phyloP scores from a whole-genome alignment of 2,888 invertebrate species.

The Aphodius sticticus region DNA sequence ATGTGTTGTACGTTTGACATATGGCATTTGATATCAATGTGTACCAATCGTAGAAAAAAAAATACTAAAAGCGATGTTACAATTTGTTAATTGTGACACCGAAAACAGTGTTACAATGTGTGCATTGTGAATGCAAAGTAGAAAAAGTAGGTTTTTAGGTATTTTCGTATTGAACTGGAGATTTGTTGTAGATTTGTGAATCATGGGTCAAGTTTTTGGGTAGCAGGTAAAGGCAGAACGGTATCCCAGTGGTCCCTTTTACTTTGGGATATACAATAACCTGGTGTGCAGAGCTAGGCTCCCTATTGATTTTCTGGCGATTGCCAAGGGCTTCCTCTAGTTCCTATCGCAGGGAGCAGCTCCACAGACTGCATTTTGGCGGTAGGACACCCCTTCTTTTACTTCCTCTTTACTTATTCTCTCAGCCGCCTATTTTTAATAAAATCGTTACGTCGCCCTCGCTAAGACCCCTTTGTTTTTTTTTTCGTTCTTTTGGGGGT shows the following conservation, averaged over 20 bases:
- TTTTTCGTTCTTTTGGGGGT: background rate
- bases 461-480: constrained; percentile 4
- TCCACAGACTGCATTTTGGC: background rate
- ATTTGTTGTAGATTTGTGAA: background rate
- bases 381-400: background rate
- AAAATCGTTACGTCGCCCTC: background rate
- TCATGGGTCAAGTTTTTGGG: background rate
- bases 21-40: no score
- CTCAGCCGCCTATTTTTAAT: background rate
- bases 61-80: no score
- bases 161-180: background rate
- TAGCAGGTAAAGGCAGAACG: background rate
- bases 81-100: no score
- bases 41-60: no score
- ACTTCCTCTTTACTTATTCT: background rate
- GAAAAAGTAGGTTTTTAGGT: no score
- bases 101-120: no score
- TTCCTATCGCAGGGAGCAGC: constrained; percentile 41
- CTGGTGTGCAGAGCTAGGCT: constrained; percentile 31
- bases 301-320: constrained; percentile 46
- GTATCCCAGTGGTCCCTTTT: background rate
- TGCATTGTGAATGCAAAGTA: no score
- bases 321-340: constrained; percentile 45
- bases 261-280: constrained; percentile 14
- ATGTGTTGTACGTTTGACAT: no score